phyloP scores from a whole-genome alignment of 2,797 vertebrate genomes.

The Nannoperca obscura region DNA sequence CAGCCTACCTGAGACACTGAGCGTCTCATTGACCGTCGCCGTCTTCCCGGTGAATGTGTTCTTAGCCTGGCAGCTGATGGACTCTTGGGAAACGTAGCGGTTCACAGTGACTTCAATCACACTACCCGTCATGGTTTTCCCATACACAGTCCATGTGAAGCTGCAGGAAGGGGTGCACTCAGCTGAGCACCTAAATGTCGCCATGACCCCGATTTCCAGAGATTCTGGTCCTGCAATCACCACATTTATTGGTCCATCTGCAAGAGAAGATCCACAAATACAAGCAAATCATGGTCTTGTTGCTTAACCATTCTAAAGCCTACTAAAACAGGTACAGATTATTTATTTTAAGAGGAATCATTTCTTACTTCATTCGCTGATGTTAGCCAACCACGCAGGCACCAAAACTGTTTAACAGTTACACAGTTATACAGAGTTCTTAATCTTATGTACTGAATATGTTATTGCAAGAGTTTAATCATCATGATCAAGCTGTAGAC shows the following conservation, averaged over 20 bases:
- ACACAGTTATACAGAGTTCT: neutral
- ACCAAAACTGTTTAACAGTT: slow-evolving; percentile 1
- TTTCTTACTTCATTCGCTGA: neutral
- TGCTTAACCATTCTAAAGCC: neutral
- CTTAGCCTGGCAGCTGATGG: slow-evolving; percentile 50
- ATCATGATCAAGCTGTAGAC: neutral
- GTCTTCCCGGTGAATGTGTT: slow-evolving; percentile 21
- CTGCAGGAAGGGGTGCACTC: slow-evolving; percentile 52
- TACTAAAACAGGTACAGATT: neutral
- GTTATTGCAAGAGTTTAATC: neutral
- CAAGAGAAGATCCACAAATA: neutral
- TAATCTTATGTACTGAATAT: neutral
- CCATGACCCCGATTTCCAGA: slow-evolving; percentile 43
- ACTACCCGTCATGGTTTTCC: slow-evolving; percentile 19
- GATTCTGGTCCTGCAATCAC: slow-evolving; percentile 41
- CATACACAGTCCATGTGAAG: slow-evolving; percentile 50
- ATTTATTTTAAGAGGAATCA: neutral
- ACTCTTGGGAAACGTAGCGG: slow-evolving; percentile 15
- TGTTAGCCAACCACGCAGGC: slow-evolving; percentile 24
- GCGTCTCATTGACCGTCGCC: neutral
- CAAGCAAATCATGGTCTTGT: neutral
- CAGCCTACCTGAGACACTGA: slow-evolving; percentile 47
- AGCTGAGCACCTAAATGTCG: slow-evolving; percentile 44
- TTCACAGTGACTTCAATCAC: slow-evolving; percentile 38
- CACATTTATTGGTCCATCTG: slow-evolving; percentile 50